Conservation (phyloP, 2,797 vertebrate genomes). For the Acanthurus tractus region DNA sequence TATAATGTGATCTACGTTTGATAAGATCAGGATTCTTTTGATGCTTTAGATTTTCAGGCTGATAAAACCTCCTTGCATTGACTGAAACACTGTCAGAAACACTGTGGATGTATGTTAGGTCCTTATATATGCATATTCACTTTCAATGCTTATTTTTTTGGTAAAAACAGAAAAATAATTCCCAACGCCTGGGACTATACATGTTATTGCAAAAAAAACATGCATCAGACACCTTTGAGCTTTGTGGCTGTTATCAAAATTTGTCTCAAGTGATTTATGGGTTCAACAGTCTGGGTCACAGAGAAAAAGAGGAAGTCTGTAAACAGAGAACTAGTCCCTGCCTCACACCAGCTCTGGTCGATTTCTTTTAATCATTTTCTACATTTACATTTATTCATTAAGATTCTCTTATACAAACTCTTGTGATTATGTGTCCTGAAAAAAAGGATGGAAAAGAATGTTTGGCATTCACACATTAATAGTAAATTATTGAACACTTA, state of each 20-base stretch:
- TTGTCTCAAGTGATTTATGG: not conserved
- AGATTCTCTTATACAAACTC: not conserved
- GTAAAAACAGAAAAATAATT: too few relatives aligned
- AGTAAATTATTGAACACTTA: not conserved
- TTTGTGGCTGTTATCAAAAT: not conserved
- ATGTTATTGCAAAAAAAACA: not conserved
- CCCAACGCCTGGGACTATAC: too few relatives aligned
- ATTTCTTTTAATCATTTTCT: not conserved
- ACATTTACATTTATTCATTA: not conserved
- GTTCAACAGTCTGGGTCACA: constrained; percentile 12
- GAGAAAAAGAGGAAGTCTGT: not conserved
- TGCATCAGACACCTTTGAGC: not conserved
- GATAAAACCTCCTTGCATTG: too few relatives aligned
- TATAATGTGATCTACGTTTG: too few relatives aligned
- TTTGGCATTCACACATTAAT: not conserved
- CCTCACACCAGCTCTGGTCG: not conserved
- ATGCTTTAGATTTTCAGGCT: too few relatives aligned
- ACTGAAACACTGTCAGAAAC: too few relatives aligned
- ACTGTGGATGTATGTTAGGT: too few relatives aligned
- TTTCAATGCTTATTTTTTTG: too few relatives aligned
- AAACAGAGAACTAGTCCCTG: not conserved
- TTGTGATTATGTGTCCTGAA: not conserved
- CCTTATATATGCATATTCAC: too few relatives aligned
- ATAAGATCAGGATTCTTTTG: too few relatives aligned
- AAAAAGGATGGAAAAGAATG: not conserved